Conservation (phyloP, 2,113 vertebrate species). For the Sialia sialis region DNA sequence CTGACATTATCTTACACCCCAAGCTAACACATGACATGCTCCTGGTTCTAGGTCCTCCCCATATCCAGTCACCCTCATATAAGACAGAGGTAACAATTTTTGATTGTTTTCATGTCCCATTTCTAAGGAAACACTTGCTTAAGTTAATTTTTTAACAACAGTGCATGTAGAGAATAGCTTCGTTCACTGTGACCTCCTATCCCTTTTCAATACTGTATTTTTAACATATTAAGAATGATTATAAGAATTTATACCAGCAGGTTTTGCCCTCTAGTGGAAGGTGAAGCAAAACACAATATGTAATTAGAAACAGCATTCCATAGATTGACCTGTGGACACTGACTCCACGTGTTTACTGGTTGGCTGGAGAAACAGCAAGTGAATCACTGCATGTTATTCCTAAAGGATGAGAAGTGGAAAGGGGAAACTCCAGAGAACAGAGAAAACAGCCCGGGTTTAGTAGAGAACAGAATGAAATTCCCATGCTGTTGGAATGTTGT, state of each 20-base stretch:
- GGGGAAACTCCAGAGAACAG: not conserved
- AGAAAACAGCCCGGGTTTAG: not conserved
- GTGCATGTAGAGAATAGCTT: not conserved
- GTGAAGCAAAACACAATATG: not conserved
- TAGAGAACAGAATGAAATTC: not conserved
- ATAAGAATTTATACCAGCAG: not conserved
- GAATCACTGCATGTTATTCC: not conserved
- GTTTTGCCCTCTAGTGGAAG: conserved; percentile 56
- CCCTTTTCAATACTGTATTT: not conserved
- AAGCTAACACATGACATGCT: not conserved
- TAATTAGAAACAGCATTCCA: not conserved
- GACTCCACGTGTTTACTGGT: not conserved
- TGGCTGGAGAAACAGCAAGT: not conserved
- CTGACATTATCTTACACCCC: not conserved
- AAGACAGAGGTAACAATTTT: not conserved
- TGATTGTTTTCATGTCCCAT: not conserved
- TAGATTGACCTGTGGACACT: not conserved
- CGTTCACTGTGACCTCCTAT: not conserved
- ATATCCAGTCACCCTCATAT: not conserved
- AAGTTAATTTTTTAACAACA: not conserved
- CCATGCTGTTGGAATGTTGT: not conserved
- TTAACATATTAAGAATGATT: not conserved
- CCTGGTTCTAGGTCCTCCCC: not conserved
- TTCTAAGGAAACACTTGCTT: not conserved
- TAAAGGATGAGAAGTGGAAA: not conserved